Base-by-base conservation (phyloP, 2,113 vertebrate species). In the Tilapia sparmanii region DNA sequence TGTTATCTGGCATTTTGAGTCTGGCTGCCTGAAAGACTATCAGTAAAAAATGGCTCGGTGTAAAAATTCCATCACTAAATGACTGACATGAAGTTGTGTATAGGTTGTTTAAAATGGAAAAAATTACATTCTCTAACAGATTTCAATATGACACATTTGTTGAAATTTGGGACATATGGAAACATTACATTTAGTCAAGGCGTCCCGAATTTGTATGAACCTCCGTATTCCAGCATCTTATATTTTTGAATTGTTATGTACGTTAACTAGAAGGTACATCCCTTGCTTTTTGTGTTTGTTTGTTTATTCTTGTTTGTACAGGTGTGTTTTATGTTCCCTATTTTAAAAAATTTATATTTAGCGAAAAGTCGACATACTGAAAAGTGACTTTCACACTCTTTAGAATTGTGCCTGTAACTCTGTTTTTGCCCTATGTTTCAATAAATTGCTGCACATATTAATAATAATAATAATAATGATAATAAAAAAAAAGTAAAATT, bases 401-500 rank as follows among this genome's bases (percentile, higher is more conserved):
- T 55, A 24, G 53, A 55, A 7, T 3, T 55, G 53, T 24, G 5
- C 52, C 10, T 53, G 52, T 53, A 53, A 22, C n/a, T 54, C 52
- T 13, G 53, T 1, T 1, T 55, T 55, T 55, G 11, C 53, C 22
- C 24, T 24, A 24, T 55, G 53, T 55, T 55, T 55, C 53, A 55
- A 55, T 55, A 55, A 55, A 4, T 55, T 55, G 53, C 53, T 55
- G 53, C 53, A 55, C 53, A 55, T 4, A 24, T 24, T 7, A 55
- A 13, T 7, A 55, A 13, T 13, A 4, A 55, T 54, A 50, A n/a
- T n/a, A 54, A 54, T 53, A n/a, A n/a, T n/a, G n/a, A n/a, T n/a
- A n/a, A n/a, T 1, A 1, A 2, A 8, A 50, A 50, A 1, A 6
- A 6, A 4, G 19, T 19, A 2, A 10, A 55, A 13, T 10, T 13